Evolutionary conservation across 2,888 invertebrate genomes (phyloP).

Genomic region (Miltochrista miniata): DNA sequence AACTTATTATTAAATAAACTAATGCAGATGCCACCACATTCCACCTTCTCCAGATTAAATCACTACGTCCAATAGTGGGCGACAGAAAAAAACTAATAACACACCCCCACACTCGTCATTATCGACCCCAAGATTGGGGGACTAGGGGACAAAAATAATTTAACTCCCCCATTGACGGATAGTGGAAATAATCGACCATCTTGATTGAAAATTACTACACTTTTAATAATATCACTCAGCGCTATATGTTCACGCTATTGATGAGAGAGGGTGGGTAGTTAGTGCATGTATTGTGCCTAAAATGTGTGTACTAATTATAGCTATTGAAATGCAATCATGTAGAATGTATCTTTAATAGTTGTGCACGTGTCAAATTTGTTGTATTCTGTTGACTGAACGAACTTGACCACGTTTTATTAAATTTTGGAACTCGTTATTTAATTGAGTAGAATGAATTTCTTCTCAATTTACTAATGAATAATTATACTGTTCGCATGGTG

Average conservation of each 20-base stretch:
- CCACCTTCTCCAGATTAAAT: conserved; percentile 4
- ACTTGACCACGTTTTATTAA: too few species aligned
- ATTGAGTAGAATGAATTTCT: too few species aligned
- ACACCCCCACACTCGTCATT: conserved; percentile 30
- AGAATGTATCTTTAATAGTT: conserved; percentile 15
- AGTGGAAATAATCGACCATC: conserved; percentile 49
- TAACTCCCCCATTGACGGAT: conserved; percentile 26
- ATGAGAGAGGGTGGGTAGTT: conserved; percentile 11
- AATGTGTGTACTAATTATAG: conserved; percentile 18
- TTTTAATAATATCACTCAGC: conserved; percentile 26
- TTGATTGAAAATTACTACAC: conserved; percentile 56
- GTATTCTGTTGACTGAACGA: too few species aligned
- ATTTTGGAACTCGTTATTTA: too few species aligned
- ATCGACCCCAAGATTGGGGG: conserved; percentile 26
- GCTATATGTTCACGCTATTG: conserved; percentile 4
- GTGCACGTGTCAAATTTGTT: conserved; percentile 4
- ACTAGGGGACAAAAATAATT: conserved; percentile 30
- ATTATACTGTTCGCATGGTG: too few species aligned
- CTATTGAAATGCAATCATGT: conserved; percentile 25
- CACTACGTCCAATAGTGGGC: conserved; percentile 12
- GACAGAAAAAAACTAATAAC: conserved; percentile 33
- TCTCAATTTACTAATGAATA: too few species aligned
- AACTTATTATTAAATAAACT: background rate
- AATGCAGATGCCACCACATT: background rate
- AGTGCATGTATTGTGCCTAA: conserved; percentile 4